Base-by-base conservation (phyloP, 2,888 invertebrate genomes). In the Drosophila buzzatii region DNA sequence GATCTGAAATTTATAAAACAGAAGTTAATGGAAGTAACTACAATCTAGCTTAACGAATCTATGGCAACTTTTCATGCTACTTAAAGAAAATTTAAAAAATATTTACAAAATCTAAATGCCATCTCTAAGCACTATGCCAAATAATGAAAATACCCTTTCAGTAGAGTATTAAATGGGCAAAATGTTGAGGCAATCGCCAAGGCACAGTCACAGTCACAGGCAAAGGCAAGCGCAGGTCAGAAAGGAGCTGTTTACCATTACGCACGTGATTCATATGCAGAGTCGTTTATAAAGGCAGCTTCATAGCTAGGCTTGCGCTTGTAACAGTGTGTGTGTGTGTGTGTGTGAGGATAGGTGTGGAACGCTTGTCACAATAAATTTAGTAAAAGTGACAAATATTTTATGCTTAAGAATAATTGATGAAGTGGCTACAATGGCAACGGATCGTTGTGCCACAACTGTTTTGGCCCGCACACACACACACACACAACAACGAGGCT, bases 301-400 rank as follows among this genome's bases (percentile, higher is more conserved):
- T 55, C 3, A 31, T 20, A 12, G 31, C 45, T 23, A 7, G 4
- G 27, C 27, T 27, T 27, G 27, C 6, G 27, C 27, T 27, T n/a
- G 23, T 10, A 2, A 6, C 27, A 51, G 10, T 39, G 16, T 27
- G 27, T 31, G 52, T 23, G 31, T 20, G 41, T 20, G 53, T 18
- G 41, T 33, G 37, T 7, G 60, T 64, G 63, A 60, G 73, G 42
- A 70, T 74, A 70, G 73, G 74, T 65, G 68, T 58, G 66, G 74
- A 58, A 62, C 60, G 68, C 81, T 81, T 91, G 90, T 90, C 90
- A 89, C 89, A 89, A 90, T 89, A 91, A 89, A 89, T 89, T 89
- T 85, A 90, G 71, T 85, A 90, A 91, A 91, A 90, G 87, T 91
- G 91, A 91, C 89, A 89, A 90, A 90, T 91, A 90, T 91, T 91